These are phyloP conservation scores for Ctenomys sociabilis DNA, from an alignment of 2,113 vertebrate species.

Conservation along the genomic window DNA sequence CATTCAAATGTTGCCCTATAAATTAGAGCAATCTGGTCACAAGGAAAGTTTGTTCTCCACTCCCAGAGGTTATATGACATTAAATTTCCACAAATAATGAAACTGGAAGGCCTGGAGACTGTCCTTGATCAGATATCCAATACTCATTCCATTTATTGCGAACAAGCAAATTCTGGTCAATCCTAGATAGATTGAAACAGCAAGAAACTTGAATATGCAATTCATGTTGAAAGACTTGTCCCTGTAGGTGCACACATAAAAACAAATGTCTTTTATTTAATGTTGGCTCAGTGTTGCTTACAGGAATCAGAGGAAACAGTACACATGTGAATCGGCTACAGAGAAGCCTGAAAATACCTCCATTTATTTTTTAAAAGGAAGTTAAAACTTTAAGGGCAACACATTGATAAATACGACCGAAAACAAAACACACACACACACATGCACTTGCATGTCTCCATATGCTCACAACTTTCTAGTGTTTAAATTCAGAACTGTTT, in stretches of 20 bases:
- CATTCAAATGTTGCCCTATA: constrained; percentile 58
- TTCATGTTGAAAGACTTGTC: not conserved
- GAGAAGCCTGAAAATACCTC: not conserved
- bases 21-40: constrained; percentile 59
- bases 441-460: not conserved
- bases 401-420: not conserved
- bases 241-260: not conserved
- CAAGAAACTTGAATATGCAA: constrained; percentile 54
- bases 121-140: constrained; percentile 53
- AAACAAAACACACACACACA: not conserved
- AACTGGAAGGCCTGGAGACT: constrained; percentile 41
- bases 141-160: constrained; percentile 52
- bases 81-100: constrained; percentile 59
- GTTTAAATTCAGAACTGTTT: not conserved
- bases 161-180: constrained; percentile 63
- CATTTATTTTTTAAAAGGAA: not conserved
- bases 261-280: not conserved
- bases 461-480: not conserved
- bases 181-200: constrained; percentile 52
- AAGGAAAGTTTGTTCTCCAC: not conserved
- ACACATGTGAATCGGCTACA: not conserved
- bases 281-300: not conserved
- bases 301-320: not conserved
- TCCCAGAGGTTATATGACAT: constrained; percentile 67
- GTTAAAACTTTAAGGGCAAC: not conserved